phyloP scores from a whole-genome alignment of 2,888 invertebrate species.

The Mythimna loreyi region DNA sequence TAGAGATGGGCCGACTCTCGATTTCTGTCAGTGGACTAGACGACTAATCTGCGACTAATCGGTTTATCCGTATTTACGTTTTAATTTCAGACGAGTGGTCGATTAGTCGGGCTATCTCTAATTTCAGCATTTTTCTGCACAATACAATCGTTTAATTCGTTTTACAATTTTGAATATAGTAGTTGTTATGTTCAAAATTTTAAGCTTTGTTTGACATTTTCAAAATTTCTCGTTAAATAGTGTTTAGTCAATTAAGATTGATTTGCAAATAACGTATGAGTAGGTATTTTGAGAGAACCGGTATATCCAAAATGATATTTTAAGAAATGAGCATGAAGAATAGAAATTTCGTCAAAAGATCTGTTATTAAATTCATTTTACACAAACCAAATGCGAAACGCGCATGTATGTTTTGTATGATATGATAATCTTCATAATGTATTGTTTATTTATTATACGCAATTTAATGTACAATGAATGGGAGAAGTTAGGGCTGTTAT shows the following conservation, averaged over 20 bases:
- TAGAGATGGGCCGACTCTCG: not conserved
- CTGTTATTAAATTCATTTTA: not conserved
- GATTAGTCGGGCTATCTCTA: not conserved
- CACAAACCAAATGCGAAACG: not conserved
- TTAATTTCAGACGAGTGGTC: not conserved
- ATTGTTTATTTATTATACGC: not conserved
- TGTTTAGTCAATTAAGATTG: not conserved
- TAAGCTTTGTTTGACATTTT: not conserved
- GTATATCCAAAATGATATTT: not conserved
- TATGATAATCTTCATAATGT: not conserved
- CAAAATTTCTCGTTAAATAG: not conserved
- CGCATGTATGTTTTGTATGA: not conserved
- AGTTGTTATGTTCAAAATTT: not conserved
- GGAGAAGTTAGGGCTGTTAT: not conserved
- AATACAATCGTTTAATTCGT: not conserved
- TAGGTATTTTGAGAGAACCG: constrained; percentile 5
- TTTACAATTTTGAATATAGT: too few relatives aligned
- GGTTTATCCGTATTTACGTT: too few relatives aligned
- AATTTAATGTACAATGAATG: not conserved
- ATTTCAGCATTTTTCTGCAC: not conserved
- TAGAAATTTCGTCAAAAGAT: too few relatives aligned
- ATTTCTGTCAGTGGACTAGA: not conserved
- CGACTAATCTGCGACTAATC: not conserved
- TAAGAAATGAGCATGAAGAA: not conserved
- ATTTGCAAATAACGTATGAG: not conserved